A percentile compares a stretch with the other conserved stretches of the same genome.
Evolutionary conservation across 2,113 vertebrate species (phyloP).

Genomic region (Paratilapia polleni): DNA sequence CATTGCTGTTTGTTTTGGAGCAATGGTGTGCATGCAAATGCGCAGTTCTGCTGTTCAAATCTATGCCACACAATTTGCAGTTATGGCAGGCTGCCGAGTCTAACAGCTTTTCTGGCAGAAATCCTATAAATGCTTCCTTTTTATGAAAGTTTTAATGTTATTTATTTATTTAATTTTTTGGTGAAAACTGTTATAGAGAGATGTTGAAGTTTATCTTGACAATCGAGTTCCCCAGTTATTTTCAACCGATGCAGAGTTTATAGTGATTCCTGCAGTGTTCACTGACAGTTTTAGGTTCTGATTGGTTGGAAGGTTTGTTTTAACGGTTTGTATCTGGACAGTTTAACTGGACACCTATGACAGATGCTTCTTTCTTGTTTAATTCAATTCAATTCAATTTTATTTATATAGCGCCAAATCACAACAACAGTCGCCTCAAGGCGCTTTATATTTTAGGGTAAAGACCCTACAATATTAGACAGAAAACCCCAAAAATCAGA

Average conservation of each 20-base stretch:
- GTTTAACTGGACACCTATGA: not conserved
- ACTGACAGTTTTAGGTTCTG: not conserved
- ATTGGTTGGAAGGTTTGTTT: not conserved
- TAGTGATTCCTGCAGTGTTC: not conserved
- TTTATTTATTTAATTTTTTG: not conserved
- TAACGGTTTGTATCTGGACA: not conserved
- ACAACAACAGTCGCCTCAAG: too few species aligned
- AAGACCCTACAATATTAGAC: too few species aligned
- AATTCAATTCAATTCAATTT: too few species aligned
- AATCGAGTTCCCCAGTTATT: not conserved
- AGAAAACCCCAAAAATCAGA: too few species aligned
- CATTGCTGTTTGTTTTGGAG: not conserved
- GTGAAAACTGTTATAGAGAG: not conserved
- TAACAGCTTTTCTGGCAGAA: not conserved
- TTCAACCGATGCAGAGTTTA: not conserved
- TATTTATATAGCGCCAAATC: too few species aligned
- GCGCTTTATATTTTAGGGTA: too few species aligned
- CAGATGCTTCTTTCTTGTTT: not conserved
- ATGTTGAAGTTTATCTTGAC: not conserved
- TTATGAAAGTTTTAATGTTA: not conserved
- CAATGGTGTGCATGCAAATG: not conserved
- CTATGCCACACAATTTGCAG: not conserved
- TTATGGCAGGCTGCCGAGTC: not conserved
- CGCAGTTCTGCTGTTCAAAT: not conserved
- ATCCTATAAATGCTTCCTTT: not conserved